These are phyloP conservation scores for Rhadina sibilatrix DNA, from an alignment of 2,113 vertebrate species.

Conservation along the genomic window DNA sequence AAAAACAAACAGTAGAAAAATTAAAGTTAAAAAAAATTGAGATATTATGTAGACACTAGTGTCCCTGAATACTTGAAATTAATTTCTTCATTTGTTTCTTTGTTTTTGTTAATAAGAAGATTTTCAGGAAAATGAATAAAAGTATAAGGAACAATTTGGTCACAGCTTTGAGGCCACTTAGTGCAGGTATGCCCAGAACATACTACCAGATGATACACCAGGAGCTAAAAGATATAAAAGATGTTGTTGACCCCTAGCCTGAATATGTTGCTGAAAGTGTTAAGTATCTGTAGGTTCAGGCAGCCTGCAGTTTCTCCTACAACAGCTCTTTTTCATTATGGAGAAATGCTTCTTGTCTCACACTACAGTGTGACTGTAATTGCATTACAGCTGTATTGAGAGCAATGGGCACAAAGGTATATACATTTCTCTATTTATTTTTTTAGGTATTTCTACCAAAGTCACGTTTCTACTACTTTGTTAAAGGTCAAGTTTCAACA, in stretches of 20 bases:
- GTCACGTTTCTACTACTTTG: neutral
- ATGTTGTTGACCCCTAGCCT: neutral
- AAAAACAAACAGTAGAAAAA: neutral
- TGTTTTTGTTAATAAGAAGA: neutral
- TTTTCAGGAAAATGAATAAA: neutral
- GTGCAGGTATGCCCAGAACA: rapidly evolving
- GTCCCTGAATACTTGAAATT: neutral
- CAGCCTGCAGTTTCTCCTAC: neutral
- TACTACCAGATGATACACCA: neutral
- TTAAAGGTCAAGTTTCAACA: neutral
- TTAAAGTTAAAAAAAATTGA: neutral
- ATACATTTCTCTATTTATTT: neutral
- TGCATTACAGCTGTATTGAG: neutral
- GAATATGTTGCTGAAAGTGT: neutral
- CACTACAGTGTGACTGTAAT: neutral
- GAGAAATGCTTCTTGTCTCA: neutral
- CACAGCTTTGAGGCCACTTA: neutral
- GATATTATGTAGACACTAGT: neutral
- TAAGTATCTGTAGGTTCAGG: neutral
- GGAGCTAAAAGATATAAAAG: neutral
- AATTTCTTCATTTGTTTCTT: neutral
- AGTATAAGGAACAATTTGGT: neutral
- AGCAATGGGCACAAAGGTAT: neutral
- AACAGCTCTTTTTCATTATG: neutral
- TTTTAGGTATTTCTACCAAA: neutral